Percentiles rank a stretch among this genome's conserved stretches.
phyloP scores from a whole-genome alignment of 2,888 invertebrate genomes.

The Nomada flava region DNA sequence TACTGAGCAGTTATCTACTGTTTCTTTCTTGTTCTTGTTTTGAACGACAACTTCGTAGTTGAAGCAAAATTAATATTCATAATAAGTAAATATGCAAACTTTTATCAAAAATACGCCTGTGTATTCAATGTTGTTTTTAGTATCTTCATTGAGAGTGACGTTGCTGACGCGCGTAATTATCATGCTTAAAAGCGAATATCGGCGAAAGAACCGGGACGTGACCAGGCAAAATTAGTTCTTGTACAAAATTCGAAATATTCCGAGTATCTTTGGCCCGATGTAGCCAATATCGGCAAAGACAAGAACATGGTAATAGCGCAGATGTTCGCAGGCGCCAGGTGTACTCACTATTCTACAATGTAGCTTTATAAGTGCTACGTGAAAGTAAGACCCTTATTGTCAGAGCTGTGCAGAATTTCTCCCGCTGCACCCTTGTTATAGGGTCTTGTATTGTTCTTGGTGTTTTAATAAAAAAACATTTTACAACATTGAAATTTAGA shows the following conservation, averaged over 20 bases:
- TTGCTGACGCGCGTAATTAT: slow-evolving; percentile 14
- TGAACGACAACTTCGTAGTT: too few relatives aligned
- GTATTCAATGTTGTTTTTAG: background rate
- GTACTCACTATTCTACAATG: slow-evolving; percentile 42
- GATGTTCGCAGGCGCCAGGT: slow-evolving; percentile 63
- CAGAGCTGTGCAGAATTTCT: slow-evolving; percentile 21
- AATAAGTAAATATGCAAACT: too few relatives aligned
- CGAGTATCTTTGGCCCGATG: slow-evolving; percentile 33
- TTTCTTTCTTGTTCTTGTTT: too few relatives aligned
- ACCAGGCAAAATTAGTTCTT: slow-evolving; percentile 56
- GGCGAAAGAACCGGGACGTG: slow-evolving; percentile 29
- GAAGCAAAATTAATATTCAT: too few relatives aligned
- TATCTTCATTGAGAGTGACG: background rate
- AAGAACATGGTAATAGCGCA: slow-evolving; percentile 51
- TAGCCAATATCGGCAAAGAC: slow-evolving; percentile 62
- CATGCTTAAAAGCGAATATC: slow-evolving; percentile 52
- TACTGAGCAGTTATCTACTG: too few relatives aligned
- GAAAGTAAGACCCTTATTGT: slow-evolving; percentile 22
- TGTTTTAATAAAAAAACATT: background rate
- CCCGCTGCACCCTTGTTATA: background rate
- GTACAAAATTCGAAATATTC: slow-evolving; percentile 66
- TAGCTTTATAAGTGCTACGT: slow-evolving; percentile 44
- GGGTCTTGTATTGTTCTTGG: background rate
- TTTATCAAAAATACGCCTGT: background rate
- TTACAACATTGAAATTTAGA: too few relatives aligned